Percentiles rank a stretch among this genome's conserved stretches.
phyloP scores from a whole-genome alignment of 2,113 vertebrate genomes.

The Leptobrachium ailaonicum region DNA sequence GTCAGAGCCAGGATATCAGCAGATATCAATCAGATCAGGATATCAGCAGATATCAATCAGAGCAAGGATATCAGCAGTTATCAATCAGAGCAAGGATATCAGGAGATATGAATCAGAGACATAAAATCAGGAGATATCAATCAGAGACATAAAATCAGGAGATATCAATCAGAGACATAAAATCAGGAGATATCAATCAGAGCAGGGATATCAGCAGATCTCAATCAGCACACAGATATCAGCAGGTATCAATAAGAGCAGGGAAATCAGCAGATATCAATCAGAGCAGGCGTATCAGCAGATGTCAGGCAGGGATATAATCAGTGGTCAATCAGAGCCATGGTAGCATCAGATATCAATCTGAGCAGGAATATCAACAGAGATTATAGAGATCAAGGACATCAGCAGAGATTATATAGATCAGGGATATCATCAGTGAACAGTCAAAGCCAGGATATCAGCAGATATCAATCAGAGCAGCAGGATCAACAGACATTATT shows the following conservation, averaged over 20 bases:
- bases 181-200: background rate
- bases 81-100: background rate
- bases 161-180: background rate
- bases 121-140: background rate
- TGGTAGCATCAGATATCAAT: background rate
- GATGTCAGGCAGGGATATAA: background rate
- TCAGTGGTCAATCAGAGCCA: no score
- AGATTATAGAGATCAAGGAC: background rate
- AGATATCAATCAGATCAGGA: background rate
- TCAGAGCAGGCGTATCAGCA: background rate
- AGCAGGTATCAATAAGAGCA: background rate
- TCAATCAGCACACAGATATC: background rate
- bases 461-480: background rate
- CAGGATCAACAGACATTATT: background rate
- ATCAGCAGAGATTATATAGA: background rate
- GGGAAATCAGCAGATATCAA: background rate
- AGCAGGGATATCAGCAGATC: background rate
- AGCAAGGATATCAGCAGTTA: background rate
- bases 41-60: background rate
- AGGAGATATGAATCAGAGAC: background rate
- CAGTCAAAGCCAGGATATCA: no score
- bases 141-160: background rate
- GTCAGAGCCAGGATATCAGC: background rate
- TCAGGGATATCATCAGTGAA: background rate
- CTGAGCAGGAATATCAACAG: background rate